Percentiles rank a stretch among this genome's conserved stretches.
These are phyloP conservation scores for Scaptomyza graminum DNA, from an alignment of 1,140 invertebrate genomes.

Conservation along the genomic window DNA sequence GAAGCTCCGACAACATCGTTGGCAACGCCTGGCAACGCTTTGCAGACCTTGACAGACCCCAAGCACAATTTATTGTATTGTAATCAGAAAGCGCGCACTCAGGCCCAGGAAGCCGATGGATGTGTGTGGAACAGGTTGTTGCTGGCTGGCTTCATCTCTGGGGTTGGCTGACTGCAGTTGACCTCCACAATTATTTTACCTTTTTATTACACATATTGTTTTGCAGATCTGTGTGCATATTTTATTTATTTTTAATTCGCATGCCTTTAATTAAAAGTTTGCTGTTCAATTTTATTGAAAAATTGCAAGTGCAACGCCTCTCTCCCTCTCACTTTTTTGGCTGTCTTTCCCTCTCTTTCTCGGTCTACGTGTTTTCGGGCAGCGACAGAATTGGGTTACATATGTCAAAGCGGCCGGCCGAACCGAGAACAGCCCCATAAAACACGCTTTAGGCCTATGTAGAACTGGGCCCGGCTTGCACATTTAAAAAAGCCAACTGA, in stretches of 20 bases:
- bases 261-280: constrained; percentile 71
- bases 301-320: constrained; percentile 70
- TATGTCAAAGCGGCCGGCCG: constrained; percentile 49
- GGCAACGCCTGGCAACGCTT: constrained; percentile 17
- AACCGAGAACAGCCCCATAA: constrained; percentile 36
- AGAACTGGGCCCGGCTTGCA: constrained; percentile 62
- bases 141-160: constrained; percentile 9
- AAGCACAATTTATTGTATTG: constrained; percentile 59
- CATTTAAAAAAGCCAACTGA: constrained; percentile 40
- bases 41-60: constrained; percentile 70
- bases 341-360: neutral
- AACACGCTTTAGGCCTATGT: constrained; percentile 60
- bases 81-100: constrained; percentile 34
- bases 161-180: constrained; percentile 68
- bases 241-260: constrained; percentile 44
- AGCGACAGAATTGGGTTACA: constrained; percentile 78
- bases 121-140: constrained; percentile 51
- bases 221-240: constrained; percentile 25
- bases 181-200: constrained; percentile 60
- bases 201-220: neutral
- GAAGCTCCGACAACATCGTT: constrained; percentile 49
- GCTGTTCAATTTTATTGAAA: constrained; percentile 60
- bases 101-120: constrained; percentile 55
- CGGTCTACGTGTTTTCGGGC: neutral
- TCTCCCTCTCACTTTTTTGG: constrained; percentile 3